phyloP scores from a whole-genome alignment of 2,888 invertebrate genomes.

The Tenthredo amoena region DNA sequence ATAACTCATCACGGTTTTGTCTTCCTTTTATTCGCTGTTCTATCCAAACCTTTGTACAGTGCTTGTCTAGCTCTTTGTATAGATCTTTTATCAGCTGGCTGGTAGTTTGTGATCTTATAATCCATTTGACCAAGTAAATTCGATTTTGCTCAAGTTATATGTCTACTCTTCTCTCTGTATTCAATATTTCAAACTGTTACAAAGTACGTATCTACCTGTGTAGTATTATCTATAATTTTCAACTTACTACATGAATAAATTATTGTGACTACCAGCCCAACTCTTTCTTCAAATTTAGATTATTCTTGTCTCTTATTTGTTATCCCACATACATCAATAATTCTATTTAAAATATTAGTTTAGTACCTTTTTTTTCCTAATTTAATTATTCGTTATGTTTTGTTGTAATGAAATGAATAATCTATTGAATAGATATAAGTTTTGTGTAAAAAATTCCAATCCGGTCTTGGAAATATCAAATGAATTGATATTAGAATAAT shows the following conservation, averaged over 20 bases:
- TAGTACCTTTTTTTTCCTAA: constrained; percentile 36
- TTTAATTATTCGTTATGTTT: constrained; percentile 29
- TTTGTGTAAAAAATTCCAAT: background rate
- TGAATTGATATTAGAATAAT: constrained; percentile 7
- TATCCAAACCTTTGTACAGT: constrained; percentile 10
- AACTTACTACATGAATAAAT: background rate
- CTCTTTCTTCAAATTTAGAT: background rate
- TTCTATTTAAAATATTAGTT: constrained; percentile 21
- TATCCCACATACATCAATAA: constrained; percentile 5
- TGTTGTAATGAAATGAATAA: constrained; percentile 33
- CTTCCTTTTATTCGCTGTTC: background rate
- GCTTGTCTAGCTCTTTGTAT: constrained; percentile 32
- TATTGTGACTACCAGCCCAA: constrained; percentile 38
- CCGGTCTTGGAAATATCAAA: background rate
- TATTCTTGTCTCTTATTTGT: constrained; percentile 29
- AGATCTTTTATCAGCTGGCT: constrained; percentile 30
- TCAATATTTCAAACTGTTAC: background rate
- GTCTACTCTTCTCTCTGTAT: background rate
- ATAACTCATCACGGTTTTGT: constrained; percentile 23
- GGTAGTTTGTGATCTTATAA: constrained; percentile 24
- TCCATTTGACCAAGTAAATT: background rate
- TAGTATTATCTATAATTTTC: background rate
- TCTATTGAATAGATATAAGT: constrained; percentile 21
- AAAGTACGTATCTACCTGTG: background rate
- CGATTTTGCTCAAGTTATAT: background rate